Evolutionary conservation across 2,113 vertebrate genomes (phyloP), one percentile per base, ranked within the genome.

Genomic region (Barbus barbus): DNA sequence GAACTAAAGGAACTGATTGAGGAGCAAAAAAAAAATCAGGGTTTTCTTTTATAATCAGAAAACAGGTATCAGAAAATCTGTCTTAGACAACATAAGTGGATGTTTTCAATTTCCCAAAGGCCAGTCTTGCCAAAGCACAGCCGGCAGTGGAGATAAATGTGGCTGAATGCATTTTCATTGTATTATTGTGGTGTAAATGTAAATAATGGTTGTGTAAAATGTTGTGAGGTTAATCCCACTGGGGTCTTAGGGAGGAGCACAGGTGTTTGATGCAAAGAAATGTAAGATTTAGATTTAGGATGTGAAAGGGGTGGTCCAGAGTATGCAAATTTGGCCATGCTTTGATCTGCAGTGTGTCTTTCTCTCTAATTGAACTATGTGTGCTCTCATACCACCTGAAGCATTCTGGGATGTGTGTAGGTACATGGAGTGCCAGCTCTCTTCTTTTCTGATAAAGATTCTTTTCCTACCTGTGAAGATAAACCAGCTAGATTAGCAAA

Each of bases 91-190:
- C 20, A 76, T 77, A 78, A 86, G 76, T 41, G 63, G 72, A 24
- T 61, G 46, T 81, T 63, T 85, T 85, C 78, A 65, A 80, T 80
- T 85, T 72, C 28, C 41, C 46, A 74, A 41, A 69, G 56, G 73
- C 48, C 33, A 67, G 80, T 31, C 38, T 46, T 48, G 26, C 56
- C 56, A 65, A 58, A 48, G 71, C 24, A 18, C 24, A 63, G 51
- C 16, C 36, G 51, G 13, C 33, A 75, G 51, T 11, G 9, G 38
- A 77, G 72, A 67, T 77, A 31, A 28, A 73, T 77, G 84, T 69
- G 36, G 41, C 44, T 78, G 53, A 58, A 61, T 72, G 33, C 72
- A 58, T 81, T 76, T 58, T 26, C 38, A n/a, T 36, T 82, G 80
- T 77, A 76, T 76, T 81, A 77, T 44, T 48, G 13, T 61, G 24